Evolutionary conservation across 2,888 invertebrate species (phyloP).

Genomic region (Rhamphomyia laevipes): DNA sequence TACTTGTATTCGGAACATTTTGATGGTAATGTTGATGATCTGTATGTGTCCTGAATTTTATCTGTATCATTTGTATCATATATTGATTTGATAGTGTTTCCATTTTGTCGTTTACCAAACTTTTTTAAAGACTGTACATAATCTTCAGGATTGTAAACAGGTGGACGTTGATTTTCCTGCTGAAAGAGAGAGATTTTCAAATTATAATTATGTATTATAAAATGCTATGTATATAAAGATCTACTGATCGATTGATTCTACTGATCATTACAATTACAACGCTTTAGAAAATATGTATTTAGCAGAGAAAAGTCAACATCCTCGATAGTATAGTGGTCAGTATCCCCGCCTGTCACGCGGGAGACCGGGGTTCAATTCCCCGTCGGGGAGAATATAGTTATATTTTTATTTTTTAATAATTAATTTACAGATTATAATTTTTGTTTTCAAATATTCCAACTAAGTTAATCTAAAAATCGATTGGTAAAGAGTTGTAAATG

Average conservation of each 20-base stretch:
- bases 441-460: no score
- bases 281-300: no score
- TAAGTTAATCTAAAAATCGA: no score
- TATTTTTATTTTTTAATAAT: no score
- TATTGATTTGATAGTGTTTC: slow-evolving; percentile 29
- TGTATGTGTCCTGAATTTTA: slow-evolving; percentile 24
- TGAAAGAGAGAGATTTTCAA: no score
- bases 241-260: no score
- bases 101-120: slow-evolving; percentile 47
- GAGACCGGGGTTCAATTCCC: slow-evolving; percentile 1
- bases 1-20: slow-evolving; percentile 36
- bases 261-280: neutral
- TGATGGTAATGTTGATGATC: slow-evolving; percentile 31
- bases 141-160: slow-evolving; percentile 83
- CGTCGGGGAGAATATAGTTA: neutral
- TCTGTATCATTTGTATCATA: slow-evolving; percentile 29
- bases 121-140: slow-evolving; percentile 69
- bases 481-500: no score
- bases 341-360: slow-evolving; percentile 1
- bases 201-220: no score
- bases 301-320: neutral
- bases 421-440: no score
- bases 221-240: no score
- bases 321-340: neutral
- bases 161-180: slow-evolving; percentile 73